A percentile compares a stretch with the other conserved stretches of the same genome.
Evolutionary conservation across 2,888 invertebrate genomes (phyloP).

Genomic region (Leptopterna dolabrata): DNA sequence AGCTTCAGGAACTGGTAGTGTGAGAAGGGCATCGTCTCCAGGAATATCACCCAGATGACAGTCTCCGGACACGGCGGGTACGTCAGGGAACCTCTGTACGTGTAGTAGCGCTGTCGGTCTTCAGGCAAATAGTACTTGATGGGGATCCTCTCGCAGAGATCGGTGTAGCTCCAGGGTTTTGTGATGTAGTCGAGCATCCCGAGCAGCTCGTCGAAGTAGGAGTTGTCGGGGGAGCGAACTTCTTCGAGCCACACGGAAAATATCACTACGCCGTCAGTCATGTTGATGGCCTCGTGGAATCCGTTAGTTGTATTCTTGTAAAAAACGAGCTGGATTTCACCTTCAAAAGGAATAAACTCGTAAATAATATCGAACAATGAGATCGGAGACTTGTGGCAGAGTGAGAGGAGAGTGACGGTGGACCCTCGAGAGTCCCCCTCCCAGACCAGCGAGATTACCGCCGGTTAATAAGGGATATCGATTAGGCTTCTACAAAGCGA

Average conservation of each 20-base stretch:
- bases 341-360: not conserved
- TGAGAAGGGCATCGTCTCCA: not conserved
- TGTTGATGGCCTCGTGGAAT: not conserved
- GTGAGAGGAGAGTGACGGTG: no score
- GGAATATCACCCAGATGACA: not conserved
- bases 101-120: not conserved
- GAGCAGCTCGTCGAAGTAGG: not conserved
- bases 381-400: no score
- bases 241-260: not conserved
- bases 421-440: no score
- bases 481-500: no score
- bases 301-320: not conserved
- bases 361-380: no score
- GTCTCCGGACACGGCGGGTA: conserved; percentile 8
- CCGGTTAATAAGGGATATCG: no score
- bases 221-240: not conserved
- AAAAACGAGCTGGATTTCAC: not conserved
- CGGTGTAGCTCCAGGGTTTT: not conserved
- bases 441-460: no score
- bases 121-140: not conserved
- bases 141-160: not conserved
- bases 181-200: conserved; percentile 12
- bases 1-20: not conserved
- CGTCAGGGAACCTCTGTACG: not conserved
- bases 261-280: not conserved